These are phyloP conservation scores for Lanistes nyassanus DNA, from an alignment of 1,140 invertebrate genomes.

Conservation along the genomic window DNA sequence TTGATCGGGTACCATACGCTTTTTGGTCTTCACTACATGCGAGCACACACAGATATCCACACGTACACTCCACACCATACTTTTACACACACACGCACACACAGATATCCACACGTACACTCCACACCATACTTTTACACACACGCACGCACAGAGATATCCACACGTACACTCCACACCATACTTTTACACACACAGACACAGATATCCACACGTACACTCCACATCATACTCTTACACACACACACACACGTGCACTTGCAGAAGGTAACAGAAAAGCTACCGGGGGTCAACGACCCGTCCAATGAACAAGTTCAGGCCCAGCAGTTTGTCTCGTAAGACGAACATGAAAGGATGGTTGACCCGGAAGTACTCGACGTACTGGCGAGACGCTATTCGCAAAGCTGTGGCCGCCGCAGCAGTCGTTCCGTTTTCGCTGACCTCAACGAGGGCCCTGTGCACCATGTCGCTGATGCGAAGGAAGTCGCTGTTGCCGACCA, in stretches of 20 bases:
- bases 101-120: slow-evolving; percentile 5
- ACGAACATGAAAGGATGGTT: slow-evolving; percentile 31
- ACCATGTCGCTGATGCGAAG: neutral
- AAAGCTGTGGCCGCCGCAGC: slow-evolving; percentile 17
- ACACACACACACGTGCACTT: slow-evolving; percentile 3
- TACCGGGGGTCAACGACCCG: slow-evolving; percentile 11
- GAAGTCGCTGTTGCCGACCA: neutral
- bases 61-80: neutral
- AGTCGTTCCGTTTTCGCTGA: slow-evolving; percentile 22
- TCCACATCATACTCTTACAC: neutral
- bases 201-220: neutral
- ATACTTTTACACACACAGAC: neutral
- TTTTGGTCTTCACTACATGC: too few species aligned
- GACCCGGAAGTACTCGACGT: slow-evolving; percentile 11
- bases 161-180: neutral
- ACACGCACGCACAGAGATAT: slow-evolving; percentile 1
- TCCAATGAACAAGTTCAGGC: slow-evolving; percentile 21
- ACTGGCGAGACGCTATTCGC: neutral
- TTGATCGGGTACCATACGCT: neutral
- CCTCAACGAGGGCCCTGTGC: slow-evolving; percentile 15
- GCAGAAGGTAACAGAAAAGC: neutral
- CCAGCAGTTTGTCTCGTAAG: slow-evolving; percentile 16
- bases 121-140: neutral
- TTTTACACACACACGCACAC: too few species aligned
- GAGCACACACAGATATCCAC: too few species aligned